Percentiles rank a stretch among this genome's conserved stretches.
phyloP scores from a whole-genome alignment of 2,888 invertebrate genomes.

The Drosophila neoperkinsi region DNA sequence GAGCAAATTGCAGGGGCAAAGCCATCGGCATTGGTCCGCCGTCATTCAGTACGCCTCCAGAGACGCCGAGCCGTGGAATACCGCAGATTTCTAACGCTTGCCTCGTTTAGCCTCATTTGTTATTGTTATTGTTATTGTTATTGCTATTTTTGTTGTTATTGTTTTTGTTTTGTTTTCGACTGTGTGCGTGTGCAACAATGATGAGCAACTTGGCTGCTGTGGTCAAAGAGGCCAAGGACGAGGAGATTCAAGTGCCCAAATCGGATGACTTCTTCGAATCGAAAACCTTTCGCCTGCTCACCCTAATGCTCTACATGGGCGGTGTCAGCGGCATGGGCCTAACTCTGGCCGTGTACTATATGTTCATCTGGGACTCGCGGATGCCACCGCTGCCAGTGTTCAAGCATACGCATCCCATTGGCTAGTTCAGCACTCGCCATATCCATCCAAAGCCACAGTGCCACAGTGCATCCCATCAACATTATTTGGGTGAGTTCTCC shows the following conservation, averaged over 20 bases:
- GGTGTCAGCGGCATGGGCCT: slow-evolving; percentile 83
- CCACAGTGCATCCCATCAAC: background rate
- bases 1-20: slow-evolving; percentile 22
- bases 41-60: slow-evolving; percentile 61
- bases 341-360: slow-evolving; percentile 82
- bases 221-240: slow-evolving; percentile 71
- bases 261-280: slow-evolving; percentile 82
- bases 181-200: slow-evolving; percentile 8
- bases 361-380: slow-evolving; percentile 84
- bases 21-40: slow-evolving; percentile 19
- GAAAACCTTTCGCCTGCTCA: slow-evolving; percentile 81
- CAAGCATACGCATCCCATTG: slow-evolving; percentile 82
- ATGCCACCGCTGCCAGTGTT: slow-evolving; percentile 84
- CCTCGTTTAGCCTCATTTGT: slow-evolving; percentile 4
- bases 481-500: background rate
- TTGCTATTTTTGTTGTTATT: background rate
- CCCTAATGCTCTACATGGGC: slow-evolving; percentile 81
- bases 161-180: background rate
- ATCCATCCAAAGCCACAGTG: background rate
- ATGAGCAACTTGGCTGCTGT: slow-evolving; percentile 50
- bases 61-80: slow-evolving; percentile 58
- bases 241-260: slow-evolving; percentile 77
- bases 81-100: slow-evolving; percentile 40
- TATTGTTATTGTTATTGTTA: background rate
- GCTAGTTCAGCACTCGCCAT: slow-evolving; percentile 55